Percentiles rank a stretch among this genome's conserved stretches.
Conservation (phyloP, 1,140 invertebrate genomes). For the Aporrectodea caliginosa region DNA sequence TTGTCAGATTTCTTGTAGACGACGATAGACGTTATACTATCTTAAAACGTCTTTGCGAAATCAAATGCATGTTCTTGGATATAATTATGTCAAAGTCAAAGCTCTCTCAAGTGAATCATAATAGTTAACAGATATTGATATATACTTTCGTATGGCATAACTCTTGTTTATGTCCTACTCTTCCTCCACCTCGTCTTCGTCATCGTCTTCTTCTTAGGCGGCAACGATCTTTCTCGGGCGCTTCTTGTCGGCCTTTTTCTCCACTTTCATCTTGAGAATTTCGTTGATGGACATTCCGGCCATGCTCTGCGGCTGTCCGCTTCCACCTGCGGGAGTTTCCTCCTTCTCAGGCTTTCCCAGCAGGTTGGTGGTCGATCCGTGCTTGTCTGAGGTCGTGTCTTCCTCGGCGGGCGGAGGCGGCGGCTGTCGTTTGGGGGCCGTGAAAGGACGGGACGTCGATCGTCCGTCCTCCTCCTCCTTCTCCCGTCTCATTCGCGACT, state of each 20-base stretch:
- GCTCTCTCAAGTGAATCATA: no score
- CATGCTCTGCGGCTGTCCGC: background rate
- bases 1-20: no score
- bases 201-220: no score
- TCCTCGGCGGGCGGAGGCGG: no score
- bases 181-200: no score
- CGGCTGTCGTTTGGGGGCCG: constrained; percentile 3
- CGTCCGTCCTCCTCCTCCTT: constrained; percentile 16
- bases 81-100: no score
- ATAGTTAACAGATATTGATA: no score
- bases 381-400: background rate
- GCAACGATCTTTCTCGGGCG: constrained; percentile 19
- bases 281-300: constrained; percentile 9
- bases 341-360: constrained; percentile 5
- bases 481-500: constrained; percentile 4
- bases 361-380: constrained; percentile 17
- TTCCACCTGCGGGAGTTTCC: background rate
- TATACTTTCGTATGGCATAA: no score
- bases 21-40: no score
- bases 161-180: no score
- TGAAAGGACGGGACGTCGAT: background rate
- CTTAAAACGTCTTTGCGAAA: no score
- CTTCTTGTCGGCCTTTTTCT: constrained; percentile 20
- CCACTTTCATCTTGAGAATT: constrained; percentile 16
- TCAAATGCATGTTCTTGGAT: no score